Conservation (phyloP, 30 jellyfish, hydroid and myxozoan genomes). For the Turritopsis dohrnii region DNA sequence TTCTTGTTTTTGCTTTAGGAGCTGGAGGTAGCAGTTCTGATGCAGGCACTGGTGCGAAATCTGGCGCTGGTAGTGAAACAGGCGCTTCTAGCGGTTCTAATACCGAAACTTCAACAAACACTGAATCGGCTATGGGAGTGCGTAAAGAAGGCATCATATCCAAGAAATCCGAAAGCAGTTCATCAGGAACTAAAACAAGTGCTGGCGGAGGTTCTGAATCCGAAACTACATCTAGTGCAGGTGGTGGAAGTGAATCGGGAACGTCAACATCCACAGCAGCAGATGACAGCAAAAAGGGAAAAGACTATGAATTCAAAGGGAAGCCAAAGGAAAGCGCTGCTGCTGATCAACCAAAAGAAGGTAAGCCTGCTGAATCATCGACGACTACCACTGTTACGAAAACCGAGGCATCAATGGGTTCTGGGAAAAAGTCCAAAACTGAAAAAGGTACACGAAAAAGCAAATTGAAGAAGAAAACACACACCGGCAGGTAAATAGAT, state of each 20-base stretch:
- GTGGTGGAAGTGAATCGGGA: slow-evolving; percentile 24
- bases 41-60: slow-evolving; percentile 58
- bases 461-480: background rate
- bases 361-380: background rate
- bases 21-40: slow-evolving; percentile 49
- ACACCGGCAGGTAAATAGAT: slow-evolving; percentile 5
- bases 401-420: slow-evolving; percentile 42
- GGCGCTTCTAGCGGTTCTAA: slow-evolving; percentile 53
- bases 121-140: slow-evolving; percentile 87
- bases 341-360: slow-evolving; percentile 22
- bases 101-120: slow-evolving; percentile 75
- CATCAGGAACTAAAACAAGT: slow-evolving; percentile 19
- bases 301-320: background rate
- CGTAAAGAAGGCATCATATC: slow-evolving; percentile 38
- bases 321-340: slow-evolving; percentile 6
- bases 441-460: background rate
- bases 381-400: slow-evolving; percentile 32
- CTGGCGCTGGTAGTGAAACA: slow-evolving; percentile 34
- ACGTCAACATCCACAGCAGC: slow-evolving; percentile 13
- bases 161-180: slow-evolving; percentile 14
- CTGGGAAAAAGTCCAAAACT: slow-evolving; percentile 26
- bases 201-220: slow-evolving; percentile 18
- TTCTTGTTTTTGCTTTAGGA: background rate
- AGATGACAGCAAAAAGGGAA: slow-evolving; percentile 2
- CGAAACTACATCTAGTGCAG: slow-evolving; percentile 24